Evolutionary conservation across 2,888 invertebrate species (phyloP).

Genomic region (Thymelicus lineola): DNA sequence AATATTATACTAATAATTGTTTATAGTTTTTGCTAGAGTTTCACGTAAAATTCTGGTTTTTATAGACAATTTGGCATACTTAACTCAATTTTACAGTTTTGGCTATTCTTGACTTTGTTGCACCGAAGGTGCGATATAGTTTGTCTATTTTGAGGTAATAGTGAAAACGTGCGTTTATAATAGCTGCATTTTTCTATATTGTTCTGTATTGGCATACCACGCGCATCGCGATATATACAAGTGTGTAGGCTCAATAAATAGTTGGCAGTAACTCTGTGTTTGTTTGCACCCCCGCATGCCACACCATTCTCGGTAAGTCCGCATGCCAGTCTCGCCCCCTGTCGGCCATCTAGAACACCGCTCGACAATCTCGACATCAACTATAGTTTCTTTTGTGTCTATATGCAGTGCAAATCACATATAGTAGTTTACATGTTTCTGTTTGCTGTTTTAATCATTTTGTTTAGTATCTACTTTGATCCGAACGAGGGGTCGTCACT

Average conservation of each 20-base stretch:
- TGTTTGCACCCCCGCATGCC: conserved; percentile 67
- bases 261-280: conserved; percentile 65
- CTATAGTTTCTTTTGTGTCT: conserved; percentile 26
- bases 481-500: background rate
- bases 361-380: conserved; percentile 10
- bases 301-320: conserved; percentile 31
- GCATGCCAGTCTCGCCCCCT: conserved; percentile 10
- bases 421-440: conserved; percentile 32
- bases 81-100: too few species aligned
- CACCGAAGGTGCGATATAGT: too few species aligned
- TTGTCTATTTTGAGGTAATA: too few species aligned
- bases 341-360: background rate
- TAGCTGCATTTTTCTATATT: background rate
- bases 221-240: conserved; percentile 38
- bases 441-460: conserved; percentile 27
- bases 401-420: conserved; percentile 36
- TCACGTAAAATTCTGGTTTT: too few species aligned
- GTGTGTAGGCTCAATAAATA: conserved; percentile 62
- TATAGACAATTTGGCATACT: too few species aligned
- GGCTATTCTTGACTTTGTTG: too few species aligned
- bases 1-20: too few species aligned
- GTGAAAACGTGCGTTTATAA: too few species aligned
- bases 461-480: conserved; percentile 35
- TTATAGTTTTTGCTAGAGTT: too few species aligned
- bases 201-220: conserved; percentile 5